Base-by-base conservation (phyloP, 2,888 invertebrate genomes). In the Acanthosepion lycidas region DNA sequence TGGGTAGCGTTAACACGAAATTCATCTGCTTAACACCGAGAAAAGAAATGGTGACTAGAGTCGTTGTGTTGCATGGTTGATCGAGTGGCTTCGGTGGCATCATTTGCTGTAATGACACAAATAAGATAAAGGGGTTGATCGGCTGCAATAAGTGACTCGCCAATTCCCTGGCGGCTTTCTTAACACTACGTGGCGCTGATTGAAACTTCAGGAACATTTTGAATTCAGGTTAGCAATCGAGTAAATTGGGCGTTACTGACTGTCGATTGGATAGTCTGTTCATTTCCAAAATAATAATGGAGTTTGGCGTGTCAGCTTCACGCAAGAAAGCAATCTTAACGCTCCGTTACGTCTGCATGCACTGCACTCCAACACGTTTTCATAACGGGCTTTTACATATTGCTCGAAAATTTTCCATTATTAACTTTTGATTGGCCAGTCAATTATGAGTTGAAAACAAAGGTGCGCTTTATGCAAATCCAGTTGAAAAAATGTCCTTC, bases 241-340 rank as follows among this genome's bases (percentile, higher is more conserved):
- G n/a, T 15, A 0, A n/a, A n/a, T n/a, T 9, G 15, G 12, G n/a
- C 0, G n/a, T 78, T n/a, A 15, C 78, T 12, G 78, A n/a, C 15
- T n/a, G n/a, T 78, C n/a, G n/a, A 78, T 78, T 78, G n/a, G 78
- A 12, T 78, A 12, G n/a, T 78, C n/a, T 78, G 78, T 78, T 78
- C 78, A 78, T n/a, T 78, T 78, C 78, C 78, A n/a, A 78, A n/a
- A 78, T n/a, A 42, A 42, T 42, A 42, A 0, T 42, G 8, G 20
- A 15, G 20, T 33, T 0, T 28, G 6, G 8, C 6, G 28, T 78
- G 78, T 1, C 9, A n/a, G n/a, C 12, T n/a, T n/a, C 78, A 78
- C 78, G 78, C 78, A n/a, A 78, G 9, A n/a, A 78, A n/a, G n/a
- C 78, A 78, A 78, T 78, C 78, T 78, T n/a, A 78, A 78, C 78